These are phyloP conservation scores for Opisthograptis luteolata DNA, from an alignment of 2,888 invertebrate species.

Conservation along the genomic window DNA sequence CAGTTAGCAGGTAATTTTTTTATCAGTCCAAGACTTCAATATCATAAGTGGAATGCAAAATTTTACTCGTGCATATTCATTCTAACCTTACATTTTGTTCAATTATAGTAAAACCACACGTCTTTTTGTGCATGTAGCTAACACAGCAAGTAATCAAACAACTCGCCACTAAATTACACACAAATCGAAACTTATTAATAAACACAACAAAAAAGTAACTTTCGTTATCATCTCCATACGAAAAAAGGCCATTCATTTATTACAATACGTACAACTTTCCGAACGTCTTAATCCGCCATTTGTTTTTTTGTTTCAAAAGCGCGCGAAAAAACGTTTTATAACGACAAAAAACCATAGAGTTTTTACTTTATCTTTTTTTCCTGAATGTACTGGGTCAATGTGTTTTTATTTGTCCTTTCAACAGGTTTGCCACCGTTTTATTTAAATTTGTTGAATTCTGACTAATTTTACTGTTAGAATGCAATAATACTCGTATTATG, in stretches of 20 bases:
- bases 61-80: too few relatives aligned
- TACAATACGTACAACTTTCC: constrained; percentile 49
- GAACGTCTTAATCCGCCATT: constrained; percentile 55
- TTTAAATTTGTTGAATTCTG: constrained; percentile 47
- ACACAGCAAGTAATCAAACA: constrained; percentile 28
- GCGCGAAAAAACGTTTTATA: constrained; percentile 59
- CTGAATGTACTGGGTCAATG: constrained; percentile 67
- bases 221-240: constrained; percentile 52
- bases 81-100: too few relatives aligned
- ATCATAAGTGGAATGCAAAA: too few relatives aligned
- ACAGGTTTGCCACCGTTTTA: constrained; percentile 54
- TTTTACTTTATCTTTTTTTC: constrained; percentile 46
- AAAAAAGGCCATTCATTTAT: constrained; percentile 54
- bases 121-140: constrained; percentile 11
- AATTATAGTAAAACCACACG: background rate
- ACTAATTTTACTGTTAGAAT: constrained; percentile 40
- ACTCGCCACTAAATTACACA: constrained; percentile 41
- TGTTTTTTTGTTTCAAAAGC: constrained; percentile 61
- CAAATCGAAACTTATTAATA: constrained; percentile 34
- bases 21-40: too few relatives aligned
- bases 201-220: constrained; percentile 47
- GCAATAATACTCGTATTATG: constrained; percentile 43
- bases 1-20: too few relatives aligned
- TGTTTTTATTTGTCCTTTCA: constrained; percentile 64
- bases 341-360: constrained; percentile 33